phyloP scores from a whole-genome alignment of 2,113 vertebrate genomes.

The Syrmaticus mikado region DNA sequence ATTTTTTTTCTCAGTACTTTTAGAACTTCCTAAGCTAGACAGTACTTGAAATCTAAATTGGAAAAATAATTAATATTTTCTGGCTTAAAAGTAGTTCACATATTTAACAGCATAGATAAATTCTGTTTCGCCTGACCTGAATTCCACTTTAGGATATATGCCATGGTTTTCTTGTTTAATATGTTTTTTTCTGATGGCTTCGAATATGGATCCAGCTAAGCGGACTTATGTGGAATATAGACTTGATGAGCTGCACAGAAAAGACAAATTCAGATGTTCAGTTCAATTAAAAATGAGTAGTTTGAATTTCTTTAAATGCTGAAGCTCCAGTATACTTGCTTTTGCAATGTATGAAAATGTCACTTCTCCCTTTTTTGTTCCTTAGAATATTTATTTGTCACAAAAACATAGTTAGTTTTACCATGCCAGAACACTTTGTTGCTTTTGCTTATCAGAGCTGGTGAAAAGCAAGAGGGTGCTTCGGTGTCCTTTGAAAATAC shows the following conservation, averaged over 20 bases:
- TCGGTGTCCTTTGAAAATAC: background rate
- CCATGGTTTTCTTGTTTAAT: background rate
- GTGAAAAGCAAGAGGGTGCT: background rate
- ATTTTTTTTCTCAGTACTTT: background rate
- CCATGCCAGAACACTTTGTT: background rate
- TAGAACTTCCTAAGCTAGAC: background rate
- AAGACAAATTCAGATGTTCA: background rate
- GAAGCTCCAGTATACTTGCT: background rate
- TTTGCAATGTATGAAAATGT: background rate
- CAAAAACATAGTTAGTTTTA: background rate
- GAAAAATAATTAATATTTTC: background rate
- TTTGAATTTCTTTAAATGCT: background rate
- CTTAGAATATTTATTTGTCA: background rate
- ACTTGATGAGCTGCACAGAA: background rate
- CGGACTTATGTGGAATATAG: background rate
- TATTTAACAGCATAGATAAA: background rate
- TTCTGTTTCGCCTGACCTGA: background rate
- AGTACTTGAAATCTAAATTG: background rate
- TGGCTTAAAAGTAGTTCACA: background rate
- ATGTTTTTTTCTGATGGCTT: background rate
- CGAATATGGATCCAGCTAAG: background rate
- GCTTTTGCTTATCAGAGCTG: background rate
- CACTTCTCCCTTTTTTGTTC: background rate
- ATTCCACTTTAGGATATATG: background rate
- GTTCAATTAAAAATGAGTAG: background rate